Conservation (phyloP, 2,797 vertebrate genomes). For the Enteromius fasciolatus region DNA sequence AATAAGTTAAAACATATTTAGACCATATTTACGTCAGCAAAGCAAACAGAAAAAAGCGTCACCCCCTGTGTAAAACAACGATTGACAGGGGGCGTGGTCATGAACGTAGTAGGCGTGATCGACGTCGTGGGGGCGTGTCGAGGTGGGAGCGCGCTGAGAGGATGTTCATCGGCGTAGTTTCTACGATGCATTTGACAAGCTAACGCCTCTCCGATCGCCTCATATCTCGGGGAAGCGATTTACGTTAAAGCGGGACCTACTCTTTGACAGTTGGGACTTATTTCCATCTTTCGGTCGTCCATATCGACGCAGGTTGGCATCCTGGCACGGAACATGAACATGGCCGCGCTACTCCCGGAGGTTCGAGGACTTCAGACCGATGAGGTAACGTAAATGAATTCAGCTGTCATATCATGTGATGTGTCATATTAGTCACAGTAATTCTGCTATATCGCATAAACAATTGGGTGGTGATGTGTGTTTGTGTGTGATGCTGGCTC, state of each 20-base stretch:
- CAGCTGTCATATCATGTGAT: neutral
- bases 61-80: neutral
- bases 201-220: neutral
- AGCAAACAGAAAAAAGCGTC: neutral
- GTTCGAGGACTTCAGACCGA: constrained; percentile 77
- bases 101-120: neutral
- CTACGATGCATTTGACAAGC: constrained; percentile 34
- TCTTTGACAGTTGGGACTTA: neutral
- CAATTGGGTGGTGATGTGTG: neutral
- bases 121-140: constrained; percentile 32
- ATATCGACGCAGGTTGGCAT: constrained; percentile 28
- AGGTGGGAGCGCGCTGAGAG: constrained; percentile 39
- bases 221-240: neutral
- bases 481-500: neutral
- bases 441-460: neutral
- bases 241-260: neutral
- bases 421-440: neutral
- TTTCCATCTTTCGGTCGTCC: neutral
- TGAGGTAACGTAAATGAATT: constrained; percentile 70
- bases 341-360: constrained; percentile 70
- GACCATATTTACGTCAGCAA: neutral
- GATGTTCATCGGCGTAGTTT: constrained; percentile 33
- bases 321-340: constrained; percentile 54
- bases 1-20: neutral
- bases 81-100: constrained; percentile 17